Evolutionary conservation across 2,113 vertebrate genomes (phyloP), one percentile per base, ranked within the genome.

Genomic region (Seriola quinqueradiata): DNA sequence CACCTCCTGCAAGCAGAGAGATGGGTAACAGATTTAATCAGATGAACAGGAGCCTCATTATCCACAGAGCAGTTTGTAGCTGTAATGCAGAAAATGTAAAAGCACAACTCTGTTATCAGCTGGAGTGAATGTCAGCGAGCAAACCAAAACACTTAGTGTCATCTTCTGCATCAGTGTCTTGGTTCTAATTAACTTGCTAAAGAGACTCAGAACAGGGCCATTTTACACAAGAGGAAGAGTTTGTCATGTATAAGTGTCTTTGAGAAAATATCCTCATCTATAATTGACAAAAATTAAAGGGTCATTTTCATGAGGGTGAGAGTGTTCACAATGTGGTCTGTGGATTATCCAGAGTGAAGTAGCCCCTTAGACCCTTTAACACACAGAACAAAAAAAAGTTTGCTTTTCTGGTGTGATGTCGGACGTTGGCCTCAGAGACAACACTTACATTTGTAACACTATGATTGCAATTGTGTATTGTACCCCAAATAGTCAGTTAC

Each of bases 81-180:
- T 32, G 17, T 21, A 71, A 70, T 11, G 69, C 38, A 72, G 70
- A 90, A 88, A 77, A 85, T 79, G 48, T 79, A 25, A 25, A 75
- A 77, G 38, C 66, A 80, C 44, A 36, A 64, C 54, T 83, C 34
- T 59, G 46, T 59, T 46, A 58, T 25, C 68, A 52, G 73, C 16
- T 55, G 13, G 40, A 70, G 32, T 2, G 59, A 44, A 75, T 32
- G 75, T 82, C 38, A 71, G 63, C 14, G 1, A 60, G 38, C 58
- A 79, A 66, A 66, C 25, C 52, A 23, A 46, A 87, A 58, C n/a
- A 48, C 42, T 14, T 48, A 44, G 32, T 78, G 64, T 50, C 48
- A 28, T 40, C 63, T 25, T 81, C 40, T 66, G 57, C 57, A 79
- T 81, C 40, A 54, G 36, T 65, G 63, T 63, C 68, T 66, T 70